phyloP scores from a whole-genome alignment of 2,797 vertebrate species.

The Micrastur ruficollis region DNA sequence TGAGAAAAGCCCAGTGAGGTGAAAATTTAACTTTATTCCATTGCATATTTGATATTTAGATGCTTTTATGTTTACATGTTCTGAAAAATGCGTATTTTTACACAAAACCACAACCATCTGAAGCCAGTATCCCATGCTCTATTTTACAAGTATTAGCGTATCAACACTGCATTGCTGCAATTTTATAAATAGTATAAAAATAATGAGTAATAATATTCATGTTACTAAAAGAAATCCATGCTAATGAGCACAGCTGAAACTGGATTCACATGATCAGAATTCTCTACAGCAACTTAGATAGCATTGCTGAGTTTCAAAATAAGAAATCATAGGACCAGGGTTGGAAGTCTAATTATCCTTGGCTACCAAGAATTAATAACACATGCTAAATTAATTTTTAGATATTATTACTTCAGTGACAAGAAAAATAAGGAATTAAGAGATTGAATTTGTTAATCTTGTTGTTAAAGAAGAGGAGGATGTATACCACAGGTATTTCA shows the following conservation, averaged over 20 bases:
- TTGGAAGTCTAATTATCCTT: not conserved
- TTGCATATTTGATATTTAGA: not conserved
- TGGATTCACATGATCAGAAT: conserved; percentile 17
- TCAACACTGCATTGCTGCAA: not conserved
- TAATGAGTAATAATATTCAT: conserved; percentile 12
- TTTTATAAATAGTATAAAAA: conserved; percentile 39
- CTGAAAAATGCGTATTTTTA: not conserved
- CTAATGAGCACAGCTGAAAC: conserved; percentile 41
- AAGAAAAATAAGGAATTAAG: not conserved
- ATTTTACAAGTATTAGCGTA: not conserved
- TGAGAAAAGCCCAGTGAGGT: not conserved
- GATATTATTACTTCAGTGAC: not conserved
- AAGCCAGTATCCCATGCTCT: not conserved
- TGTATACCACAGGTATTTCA: not conserved
- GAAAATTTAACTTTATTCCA: not conserved
- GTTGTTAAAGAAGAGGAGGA: not conserved
- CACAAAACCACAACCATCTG: not conserved
- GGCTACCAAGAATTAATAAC: not conserved
- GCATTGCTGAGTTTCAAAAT: not conserved
- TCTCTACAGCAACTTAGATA: not conserved
- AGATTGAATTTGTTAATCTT: not conserved
- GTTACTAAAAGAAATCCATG: conserved; percentile 39
- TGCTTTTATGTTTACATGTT: not conserved
- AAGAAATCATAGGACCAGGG: not conserved
- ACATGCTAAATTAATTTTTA: not conserved